phyloP scores from a whole-genome alignment of 2,888 invertebrate species.

The Actias luna region DNA sequence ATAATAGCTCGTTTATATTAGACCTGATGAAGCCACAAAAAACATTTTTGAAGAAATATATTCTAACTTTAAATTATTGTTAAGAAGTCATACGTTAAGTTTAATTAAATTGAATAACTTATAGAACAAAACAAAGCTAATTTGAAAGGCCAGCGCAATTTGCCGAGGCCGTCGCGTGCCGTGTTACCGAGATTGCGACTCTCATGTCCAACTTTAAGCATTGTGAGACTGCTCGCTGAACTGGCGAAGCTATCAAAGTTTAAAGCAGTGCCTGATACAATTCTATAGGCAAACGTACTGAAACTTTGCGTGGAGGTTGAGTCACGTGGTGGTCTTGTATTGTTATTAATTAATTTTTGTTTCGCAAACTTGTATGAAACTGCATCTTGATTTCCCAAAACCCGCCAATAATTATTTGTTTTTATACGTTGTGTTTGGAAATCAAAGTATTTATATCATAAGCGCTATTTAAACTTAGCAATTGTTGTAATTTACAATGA shows the following conservation, averaged over 20 bases:
- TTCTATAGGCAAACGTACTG: slow-evolving; percentile 49
- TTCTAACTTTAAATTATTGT: background rate
- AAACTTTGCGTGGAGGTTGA: slow-evolving; percentile 31
- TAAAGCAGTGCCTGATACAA: slow-evolving; percentile 61
- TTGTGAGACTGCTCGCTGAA: slow-evolving; percentile 41
- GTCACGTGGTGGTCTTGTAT: background rate
- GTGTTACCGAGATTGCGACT: slow-evolving; percentile 47
- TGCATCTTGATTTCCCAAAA: background rate
- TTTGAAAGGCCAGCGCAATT: slow-evolving; percentile 30
- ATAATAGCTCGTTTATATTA: no score
- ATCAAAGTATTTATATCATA: background rate
- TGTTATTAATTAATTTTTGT: background rate
- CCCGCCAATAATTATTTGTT: no score
- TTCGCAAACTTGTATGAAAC: background rate
- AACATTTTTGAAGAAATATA: background rate
- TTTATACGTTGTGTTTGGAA: background rate
- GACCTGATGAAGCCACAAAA: no score
- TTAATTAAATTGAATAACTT: slow-evolving; percentile 12
- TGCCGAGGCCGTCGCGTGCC: slow-evolving; percentile 17
- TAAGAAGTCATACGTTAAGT: background rate
- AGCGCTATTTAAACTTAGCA: no score
- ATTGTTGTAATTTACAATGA: no score
- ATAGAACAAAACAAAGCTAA: slow-evolving; percentile 37
- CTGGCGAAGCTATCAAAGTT: slow-evolving; percentile 64
- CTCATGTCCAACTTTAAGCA: slow-evolving; percentile 36